These are phyloP conservation scores for Micropterix aruncella DNA, from an alignment of 2,888 invertebrate species.

Conservation along the genomic window DNA sequence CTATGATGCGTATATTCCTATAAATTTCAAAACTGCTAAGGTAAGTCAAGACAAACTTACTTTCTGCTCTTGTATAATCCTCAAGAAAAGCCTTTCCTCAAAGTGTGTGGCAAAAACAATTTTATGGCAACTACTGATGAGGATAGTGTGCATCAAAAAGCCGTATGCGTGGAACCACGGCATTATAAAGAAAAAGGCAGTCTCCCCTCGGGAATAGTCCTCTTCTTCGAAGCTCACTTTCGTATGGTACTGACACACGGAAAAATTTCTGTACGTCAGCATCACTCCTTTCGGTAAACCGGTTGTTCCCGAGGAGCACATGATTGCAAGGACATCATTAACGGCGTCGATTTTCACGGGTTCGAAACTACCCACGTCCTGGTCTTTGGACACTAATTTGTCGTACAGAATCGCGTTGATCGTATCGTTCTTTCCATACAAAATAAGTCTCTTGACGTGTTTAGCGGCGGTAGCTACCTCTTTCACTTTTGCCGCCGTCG, in stretches of 20 bases:
- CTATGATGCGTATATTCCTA: too few relatives aligned
- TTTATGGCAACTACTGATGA: slow-evolving; percentile 25
- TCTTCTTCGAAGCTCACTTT: neutral
- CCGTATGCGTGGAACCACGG: slow-evolving; percentile 49
- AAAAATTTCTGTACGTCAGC: slow-evolving; percentile 28
- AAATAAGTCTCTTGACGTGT: neutral
- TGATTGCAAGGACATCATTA: slow-evolving; percentile 20
- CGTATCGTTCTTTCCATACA: neutral
- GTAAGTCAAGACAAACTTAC: too few relatives aligned
- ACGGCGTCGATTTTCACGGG: slow-evolving; percentile 10
- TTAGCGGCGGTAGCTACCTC: neutral
- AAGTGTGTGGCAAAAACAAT: slow-evolving; percentile 32
- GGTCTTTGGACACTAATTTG: neutral
- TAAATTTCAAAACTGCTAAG: too few relatives aligned
- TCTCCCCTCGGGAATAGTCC: neutral
- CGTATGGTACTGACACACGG: slow-evolving; percentile 11
- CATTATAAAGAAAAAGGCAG: slow-evolving; percentile 27
- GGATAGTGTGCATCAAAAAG: slow-evolving; percentile 26
- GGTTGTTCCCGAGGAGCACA: slow-evolving; percentile 40
- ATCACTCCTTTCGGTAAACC: slow-evolving; percentile 40
- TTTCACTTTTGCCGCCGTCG: slow-evolving; percentile 15
- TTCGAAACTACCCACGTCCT: neutral
- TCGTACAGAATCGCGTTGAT: neutral
- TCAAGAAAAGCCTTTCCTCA: slow-evolving; percentile 35
- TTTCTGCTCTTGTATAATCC: slow-evolving; percentile 33